Evolutionary conservation across 2,888 invertebrate genomes (phyloP).

Genomic region (Slavum lentiscoides): DNA sequence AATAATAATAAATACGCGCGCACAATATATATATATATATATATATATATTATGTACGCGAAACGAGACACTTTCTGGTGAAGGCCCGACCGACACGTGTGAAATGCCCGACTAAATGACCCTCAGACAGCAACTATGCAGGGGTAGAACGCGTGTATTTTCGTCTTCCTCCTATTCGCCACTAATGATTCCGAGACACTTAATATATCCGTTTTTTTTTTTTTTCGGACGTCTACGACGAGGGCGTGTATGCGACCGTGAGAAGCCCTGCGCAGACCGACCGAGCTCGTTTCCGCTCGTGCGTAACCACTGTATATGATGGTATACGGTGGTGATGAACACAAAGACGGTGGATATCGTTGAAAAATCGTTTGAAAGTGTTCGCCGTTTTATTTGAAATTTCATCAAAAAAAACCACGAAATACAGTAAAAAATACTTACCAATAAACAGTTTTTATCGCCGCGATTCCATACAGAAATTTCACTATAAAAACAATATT

Average conservation of each 20-base stretch:
- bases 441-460: too few relatives aligned
- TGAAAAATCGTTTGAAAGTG: too few relatives aligned
- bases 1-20: neutral
- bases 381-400: too few relatives aligned
- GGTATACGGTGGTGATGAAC: too few relatives aligned
- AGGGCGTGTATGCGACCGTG: neutral
- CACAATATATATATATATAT: too few relatives aligned
- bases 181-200: constrained; percentile 31
- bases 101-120: constrained; percentile 27
- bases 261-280: neutral
- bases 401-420: too few relatives aligned
- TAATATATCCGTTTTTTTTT: constrained; percentile 37
- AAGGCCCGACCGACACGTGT: constrained; percentile 16
- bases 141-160: neutral
- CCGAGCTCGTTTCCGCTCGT: neutral
- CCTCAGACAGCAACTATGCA: neutral
- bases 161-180: neutral
- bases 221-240: neutral
- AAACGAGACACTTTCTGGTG: constrained; percentile 40
- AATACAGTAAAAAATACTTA: too few relatives aligned
- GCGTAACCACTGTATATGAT: too few relatives aligned
- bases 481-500: too few relatives aligned
- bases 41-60: neutral
- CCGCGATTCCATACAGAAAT: too few relatives aligned
- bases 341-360: too few relatives aligned